A percentile compares a stretch with the other conserved stretches of the same genome.
These are phyloP conservation scores for Bombus superbus DNA, from an alignment of 1,140 invertebrate species.

Conservation along the genomic window DNA sequence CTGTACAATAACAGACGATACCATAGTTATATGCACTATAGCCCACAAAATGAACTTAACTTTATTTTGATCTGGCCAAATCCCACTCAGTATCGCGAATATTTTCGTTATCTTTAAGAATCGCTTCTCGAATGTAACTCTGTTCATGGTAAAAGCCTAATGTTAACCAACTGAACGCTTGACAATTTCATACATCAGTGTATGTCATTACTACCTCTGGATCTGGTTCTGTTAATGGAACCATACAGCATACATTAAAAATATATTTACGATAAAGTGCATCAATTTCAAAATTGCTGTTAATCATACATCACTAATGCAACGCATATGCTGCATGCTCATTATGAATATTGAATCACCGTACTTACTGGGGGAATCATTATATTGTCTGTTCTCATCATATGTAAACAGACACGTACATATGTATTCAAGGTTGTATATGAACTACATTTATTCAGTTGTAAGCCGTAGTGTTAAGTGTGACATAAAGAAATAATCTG, in stretches of 20 bases:
- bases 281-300: background rate
- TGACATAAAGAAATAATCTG: no score
- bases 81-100: background rate
- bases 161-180: background rate
- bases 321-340: no score
- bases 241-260: background rate
- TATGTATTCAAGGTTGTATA: no score
- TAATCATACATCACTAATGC: background rate
- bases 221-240: background rate
- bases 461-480: no score
- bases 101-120: background rate
- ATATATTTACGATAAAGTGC: background rate
- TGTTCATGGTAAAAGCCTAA: background rate
- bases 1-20: background rate
- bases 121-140: background rate
- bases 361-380: no score
- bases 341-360: background rate
- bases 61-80: constrained; percentile 8
- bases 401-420: no score
- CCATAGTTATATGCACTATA: background rate
- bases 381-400: no score
- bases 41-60: background rate
- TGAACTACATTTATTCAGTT: no score
- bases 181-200: no score
- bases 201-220: no score